Percentiles rank a stretch among this genome's conserved stretches.
These are phyloP conservation scores for Diploscapter pachys DNA, from an alignment of 1,140 invertebrate genomes.

Conservation along the genomic window DNA sequence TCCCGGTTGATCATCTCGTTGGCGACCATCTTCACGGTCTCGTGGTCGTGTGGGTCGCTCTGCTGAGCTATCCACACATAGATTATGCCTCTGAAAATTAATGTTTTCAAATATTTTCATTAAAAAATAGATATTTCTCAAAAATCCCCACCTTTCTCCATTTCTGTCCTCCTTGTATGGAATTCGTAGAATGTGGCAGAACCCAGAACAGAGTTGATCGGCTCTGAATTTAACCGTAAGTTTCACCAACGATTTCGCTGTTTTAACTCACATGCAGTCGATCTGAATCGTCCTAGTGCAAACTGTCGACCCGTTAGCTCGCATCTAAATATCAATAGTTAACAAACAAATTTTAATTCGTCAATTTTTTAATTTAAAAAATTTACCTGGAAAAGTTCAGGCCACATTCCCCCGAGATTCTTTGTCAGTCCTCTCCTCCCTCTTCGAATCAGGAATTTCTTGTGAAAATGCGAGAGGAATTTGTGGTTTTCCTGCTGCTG, in stretches of 20 bases:
- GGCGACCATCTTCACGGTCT: constrained; percentile 40
- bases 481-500: constrained; percentile 95
- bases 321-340: constrained; percentile 60
- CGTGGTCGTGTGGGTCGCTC: constrained; percentile 20
- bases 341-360: too few relatives aligned
- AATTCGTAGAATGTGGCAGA: constrained; percentile 60
- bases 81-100: constrained; percentile 71
- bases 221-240: constrained; percentile 26
- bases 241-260: too few relatives aligned
- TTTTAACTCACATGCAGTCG: constrained; percentile 32
- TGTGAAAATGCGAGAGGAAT: constrained; percentile 95
- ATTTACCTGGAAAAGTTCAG: constrained; percentile 80
- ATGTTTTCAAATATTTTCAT: too few relatives aligned
- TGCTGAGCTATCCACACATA: constrained; percentile 96
- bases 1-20: constrained; percentile 51
- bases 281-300: constrained; percentile 86
- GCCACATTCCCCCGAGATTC: constrained; percentile 65
- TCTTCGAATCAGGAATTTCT: constrained; percentile 86
- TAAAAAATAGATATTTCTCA: too few relatives aligned
- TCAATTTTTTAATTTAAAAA: too few relatives aligned
- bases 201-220: constrained; percentile 61
- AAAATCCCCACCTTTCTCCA: constrained; percentile 66
- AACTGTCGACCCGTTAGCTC: constrained; percentile 89
- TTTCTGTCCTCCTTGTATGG: constrained; percentile 63
- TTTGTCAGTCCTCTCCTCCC: constrained; percentile 63